Evolutionary conservation across 2,888 invertebrate species (phyloP).

Genomic region (Amblyjoppa proteus): DNA sequence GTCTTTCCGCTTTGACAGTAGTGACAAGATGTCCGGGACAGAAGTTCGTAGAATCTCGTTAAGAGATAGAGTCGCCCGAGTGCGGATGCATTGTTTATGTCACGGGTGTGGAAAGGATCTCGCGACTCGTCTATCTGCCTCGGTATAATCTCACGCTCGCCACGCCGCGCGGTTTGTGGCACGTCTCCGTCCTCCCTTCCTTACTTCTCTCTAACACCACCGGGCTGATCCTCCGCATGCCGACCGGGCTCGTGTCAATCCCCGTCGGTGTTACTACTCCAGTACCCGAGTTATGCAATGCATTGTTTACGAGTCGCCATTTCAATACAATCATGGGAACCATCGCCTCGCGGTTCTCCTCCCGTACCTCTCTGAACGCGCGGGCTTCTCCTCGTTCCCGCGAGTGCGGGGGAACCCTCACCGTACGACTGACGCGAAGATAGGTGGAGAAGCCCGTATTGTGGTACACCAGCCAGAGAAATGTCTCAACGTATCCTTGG

Average conservation of each 20-base stretch:
- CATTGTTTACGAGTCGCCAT: slow-evolving; percentile 82
- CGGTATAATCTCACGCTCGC: slow-evolving; percentile 54
- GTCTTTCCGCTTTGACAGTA: slow-evolving; percentile 36
- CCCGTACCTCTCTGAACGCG: slow-evolving; percentile 1
- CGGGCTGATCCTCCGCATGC: slow-evolving; percentile 42
- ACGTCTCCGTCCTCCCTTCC: slow-evolving; percentile 30
- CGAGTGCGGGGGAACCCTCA: slow-evolving; percentile 16
- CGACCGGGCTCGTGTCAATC: slow-evolving; percentile 76
- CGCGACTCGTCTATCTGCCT: slow-evolving; percentile 40
- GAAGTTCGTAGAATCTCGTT: slow-evolving; percentile 12
- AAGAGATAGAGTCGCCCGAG: slow-evolving; percentile 1
- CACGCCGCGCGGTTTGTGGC: slow-evolving; percentile 42
- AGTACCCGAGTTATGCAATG: slow-evolving; percentile 78
- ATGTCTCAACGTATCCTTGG: slow-evolving; percentile 81
- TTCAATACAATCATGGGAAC: slow-evolving; percentile 83
- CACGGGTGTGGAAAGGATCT: slow-evolving; percentile 66
- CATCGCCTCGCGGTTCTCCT: slow-evolving; percentile 32
- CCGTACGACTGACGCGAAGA: slow-evolving; percentile 15
- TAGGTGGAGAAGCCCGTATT: slow-evolving; percentile 66
- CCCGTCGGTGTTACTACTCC: slow-evolving; percentile 65
- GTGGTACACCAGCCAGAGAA: slow-evolving; percentile 71
- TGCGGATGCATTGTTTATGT: slow-evolving; percentile 42
- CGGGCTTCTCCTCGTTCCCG: slow-evolving; percentile 63
- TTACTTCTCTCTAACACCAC: neutral
- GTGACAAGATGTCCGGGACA: neutral